Evolutionary conservation across 2,888 invertebrate genomes (phyloP).

Genomic region (Erebia palarica): DNA sequence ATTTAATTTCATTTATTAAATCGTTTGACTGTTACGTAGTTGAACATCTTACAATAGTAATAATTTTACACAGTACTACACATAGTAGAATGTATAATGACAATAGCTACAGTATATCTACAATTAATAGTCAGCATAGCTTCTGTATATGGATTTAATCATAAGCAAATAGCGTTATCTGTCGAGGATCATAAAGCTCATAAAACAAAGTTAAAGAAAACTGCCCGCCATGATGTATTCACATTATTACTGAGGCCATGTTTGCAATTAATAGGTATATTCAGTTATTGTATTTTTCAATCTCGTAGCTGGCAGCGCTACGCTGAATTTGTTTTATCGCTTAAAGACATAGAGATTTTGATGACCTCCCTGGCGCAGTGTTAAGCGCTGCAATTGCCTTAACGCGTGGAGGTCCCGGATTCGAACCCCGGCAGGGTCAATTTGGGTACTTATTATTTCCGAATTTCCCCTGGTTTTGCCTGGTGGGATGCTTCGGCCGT

Average conservation of each 20-base stretch:
- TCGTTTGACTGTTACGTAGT: too few species aligned
- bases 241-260: conserved; percentile 16
- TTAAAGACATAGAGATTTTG: too few species aligned
- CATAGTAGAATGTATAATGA: background rate
- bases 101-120: background rate
- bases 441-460: too few species aligned
- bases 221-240: conserved; percentile 18
- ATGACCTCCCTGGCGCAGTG: too few species aligned
- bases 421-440: too few species aligned
- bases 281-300: conserved; percentile 13
- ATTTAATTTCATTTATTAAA: too few species aligned
- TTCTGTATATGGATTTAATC: conserved; percentile 12
- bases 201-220: conserved; percentile 19
- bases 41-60: too few species aligned
- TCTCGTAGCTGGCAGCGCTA: background rate
- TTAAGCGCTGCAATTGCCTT: too few species aligned
- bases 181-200: conserved; percentile 18
- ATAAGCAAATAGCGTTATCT: conserved; percentile 20
- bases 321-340: background rate
- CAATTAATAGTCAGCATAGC: background rate
- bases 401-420: too few species aligned
- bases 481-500: too few species aligned
- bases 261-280: conserved; percentile 17
- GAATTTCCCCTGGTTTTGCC: too few species aligned
- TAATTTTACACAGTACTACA: too few species aligned